Conservation (phyloP, 2,797 vertebrate species). For the Florisuga fusca region DNA sequence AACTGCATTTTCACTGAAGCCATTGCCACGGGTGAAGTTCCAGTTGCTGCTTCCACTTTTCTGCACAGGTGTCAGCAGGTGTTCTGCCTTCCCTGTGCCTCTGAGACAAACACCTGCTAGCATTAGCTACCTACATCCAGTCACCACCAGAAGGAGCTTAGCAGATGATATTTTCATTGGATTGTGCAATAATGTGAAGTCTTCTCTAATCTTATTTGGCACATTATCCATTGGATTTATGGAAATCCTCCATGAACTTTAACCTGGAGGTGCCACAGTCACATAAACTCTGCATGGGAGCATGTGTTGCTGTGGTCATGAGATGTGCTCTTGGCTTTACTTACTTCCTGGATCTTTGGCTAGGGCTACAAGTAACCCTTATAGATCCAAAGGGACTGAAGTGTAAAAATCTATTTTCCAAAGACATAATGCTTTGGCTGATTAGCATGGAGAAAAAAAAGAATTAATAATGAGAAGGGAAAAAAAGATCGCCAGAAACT, state of each 20-base stretch:
- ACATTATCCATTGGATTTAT: conserved; percentile 89
- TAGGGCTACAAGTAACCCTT: conserved; percentile 59
- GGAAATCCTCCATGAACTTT: conserved; percentile 89
- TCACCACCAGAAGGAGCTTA: conserved; percentile 86
- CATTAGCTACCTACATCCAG: conserved; percentile 87
- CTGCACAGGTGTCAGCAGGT: conserved; percentile 77
- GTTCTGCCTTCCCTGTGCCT: conserved; percentile 70
- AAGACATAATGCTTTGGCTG: conserved; percentile 53
- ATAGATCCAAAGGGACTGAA: conserved; percentile 51
- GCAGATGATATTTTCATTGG: conserved; percentile 92
- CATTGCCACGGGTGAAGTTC: conserved; percentile 78
- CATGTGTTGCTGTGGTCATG: conserved; percentile 37
- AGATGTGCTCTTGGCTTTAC: conserved; percentile 84
- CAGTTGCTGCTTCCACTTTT: conserved; percentile 76
- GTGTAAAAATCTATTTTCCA: conserved; percentile 60
- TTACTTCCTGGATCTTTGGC: conserved; percentile 81
- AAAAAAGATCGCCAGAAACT: conserved; percentile 79
- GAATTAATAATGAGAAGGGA: conserved; percentile 79
- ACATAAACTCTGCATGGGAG: conserved; percentile 80
- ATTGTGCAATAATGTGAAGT: conserved; percentile 86
- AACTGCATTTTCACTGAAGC: conserved; percentile 49
- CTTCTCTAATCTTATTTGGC: conserved; percentile 93
- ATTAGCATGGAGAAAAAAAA: conserved; percentile 73
- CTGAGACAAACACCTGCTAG: conserved; percentile 84
- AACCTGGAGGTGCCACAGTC: conserved; percentile 85